Evolutionary conservation across 2,888 invertebrate genomes (phyloP), one percentile per base, ranked within the genome.

Genomic region (Polietes domitor): DNA sequence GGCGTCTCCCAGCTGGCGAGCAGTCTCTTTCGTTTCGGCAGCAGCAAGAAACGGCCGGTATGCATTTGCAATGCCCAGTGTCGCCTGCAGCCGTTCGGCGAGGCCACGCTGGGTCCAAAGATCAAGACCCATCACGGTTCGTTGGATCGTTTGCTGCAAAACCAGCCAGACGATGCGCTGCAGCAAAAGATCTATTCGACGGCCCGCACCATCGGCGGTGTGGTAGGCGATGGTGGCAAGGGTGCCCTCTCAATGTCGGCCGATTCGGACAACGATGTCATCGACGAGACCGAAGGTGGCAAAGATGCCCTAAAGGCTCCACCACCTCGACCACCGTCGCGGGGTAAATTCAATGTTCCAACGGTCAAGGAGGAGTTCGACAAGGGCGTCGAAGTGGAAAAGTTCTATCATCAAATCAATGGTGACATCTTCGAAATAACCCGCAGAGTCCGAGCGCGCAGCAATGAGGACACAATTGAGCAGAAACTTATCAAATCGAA

Each of bases 361-460:
- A 86, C 86, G 15, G 90, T 88, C 0, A 90, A 90, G 55, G 90
- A 91, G 71, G 90, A 91, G 41, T 92, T 92, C 65, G 92, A 92
- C 74, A 91, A 91, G 4, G 92, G 92, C 17, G 92, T 92, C 0
- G 91, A 91, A 79, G 91, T 92, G n/a, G 92, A 92, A 76, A 92
- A 92, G 82, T 92, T 92, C 84, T 92, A 92, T 85, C 92, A 92
- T 83, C 92, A 92, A 86, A 92, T 92, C 75, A 92, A 92, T 61
- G 92, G 92, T 2, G 92, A 92, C 61, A 91, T 92, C 53, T 92
- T 92, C 80, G 92, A 92, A 86, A 92, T 92, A 53, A 92, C 91
- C 7, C 87, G 92, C 0, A 86, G 92, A 0, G 92, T 92, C 21
- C 87, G 91, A 12, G 91, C 92, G 0, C 88, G 90, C 12, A 91